Conservation (phyloP, 2,888 invertebrate genomes). For the Beris chalybata region DNA sequence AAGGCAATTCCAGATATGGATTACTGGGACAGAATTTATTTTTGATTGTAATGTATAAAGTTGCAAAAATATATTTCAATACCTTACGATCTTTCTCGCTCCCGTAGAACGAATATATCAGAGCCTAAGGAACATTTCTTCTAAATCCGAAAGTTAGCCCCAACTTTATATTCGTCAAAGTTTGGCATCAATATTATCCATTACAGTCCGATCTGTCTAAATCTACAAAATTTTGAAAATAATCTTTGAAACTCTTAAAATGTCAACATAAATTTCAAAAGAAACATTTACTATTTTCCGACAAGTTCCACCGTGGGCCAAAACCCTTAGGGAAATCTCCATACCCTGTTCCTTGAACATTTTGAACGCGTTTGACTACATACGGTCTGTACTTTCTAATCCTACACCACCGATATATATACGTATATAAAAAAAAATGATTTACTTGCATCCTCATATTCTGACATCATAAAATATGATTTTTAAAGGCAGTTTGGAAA, state of each 20-base stretch:
- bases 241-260: conserved; percentile 1
- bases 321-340: conserved; percentile 26
- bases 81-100: no score
- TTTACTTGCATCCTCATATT: conserved; percentile 31
- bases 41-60: no score
- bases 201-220: conserved; percentile 18
- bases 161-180: no score
- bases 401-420: neutral
- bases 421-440: conserved; percentile 27
- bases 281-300: neutral
- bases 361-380: conserved; percentile 12
- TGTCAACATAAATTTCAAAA: conserved; percentile 20
- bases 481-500: conserved; percentile 34
- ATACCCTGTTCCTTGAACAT: conserved; percentile 13
- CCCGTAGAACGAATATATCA: no score
- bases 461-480: conserved; percentile 35
- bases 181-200: neutral
- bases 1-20: no score
- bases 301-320: conserved; percentile 11
- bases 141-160: no score
- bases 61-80: no score
- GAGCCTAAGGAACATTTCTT: no score
- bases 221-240: conserved; percentile 17
- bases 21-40: no score
- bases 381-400: conserved; percentile 4